These are phyloP conservation scores for Trichonephila inaurata DNA, from an alignment of 1,140 invertebrate species.

Conservation along the genomic window DNA sequence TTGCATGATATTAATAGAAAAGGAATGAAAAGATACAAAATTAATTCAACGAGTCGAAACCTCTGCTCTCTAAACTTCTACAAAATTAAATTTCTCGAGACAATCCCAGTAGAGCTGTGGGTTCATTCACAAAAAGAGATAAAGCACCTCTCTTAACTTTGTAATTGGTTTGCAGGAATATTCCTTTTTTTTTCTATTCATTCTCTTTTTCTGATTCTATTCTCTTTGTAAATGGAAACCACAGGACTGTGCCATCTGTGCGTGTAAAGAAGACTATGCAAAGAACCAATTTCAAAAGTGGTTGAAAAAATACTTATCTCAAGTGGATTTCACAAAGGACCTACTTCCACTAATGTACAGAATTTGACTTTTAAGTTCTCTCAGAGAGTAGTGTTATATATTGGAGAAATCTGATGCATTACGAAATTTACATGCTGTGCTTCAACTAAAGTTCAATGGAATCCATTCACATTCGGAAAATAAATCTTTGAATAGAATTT, in stretches of 20 bases:
- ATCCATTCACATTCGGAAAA: background rate
- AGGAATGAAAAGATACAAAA: constrained; percentile 15
- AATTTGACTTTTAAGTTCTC: constrained; percentile 11
- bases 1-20: constrained; percentile 24
- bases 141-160: constrained; percentile 51
- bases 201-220: background rate
- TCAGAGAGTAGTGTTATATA: background rate
- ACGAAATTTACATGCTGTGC: background rate
- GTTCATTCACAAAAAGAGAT: constrained; percentile 34
- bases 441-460: background rate
- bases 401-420: background rate
- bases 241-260: constrained; percentile 5
- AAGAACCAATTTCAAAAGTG: constrained; percentile 65
- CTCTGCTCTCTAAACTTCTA: constrained; percentile 34
- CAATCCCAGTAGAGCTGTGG: background rate
- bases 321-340: background rate
- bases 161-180: constrained; percentile 57
- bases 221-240: constrained; percentile 57
- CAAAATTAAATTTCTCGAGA: constrained; percentile 56
- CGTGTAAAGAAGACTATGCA: constrained; percentile 10
- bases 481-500: background rate
- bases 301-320: constrained; percentile 38
- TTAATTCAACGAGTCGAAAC: constrained; percentile 8
- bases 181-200: constrained; percentile 27
- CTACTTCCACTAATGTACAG: constrained; percentile 14